Evolutionary conservation across 2,888 invertebrate genomes (phyloP).

Genomic region (Chelonus formosanus): DNA sequence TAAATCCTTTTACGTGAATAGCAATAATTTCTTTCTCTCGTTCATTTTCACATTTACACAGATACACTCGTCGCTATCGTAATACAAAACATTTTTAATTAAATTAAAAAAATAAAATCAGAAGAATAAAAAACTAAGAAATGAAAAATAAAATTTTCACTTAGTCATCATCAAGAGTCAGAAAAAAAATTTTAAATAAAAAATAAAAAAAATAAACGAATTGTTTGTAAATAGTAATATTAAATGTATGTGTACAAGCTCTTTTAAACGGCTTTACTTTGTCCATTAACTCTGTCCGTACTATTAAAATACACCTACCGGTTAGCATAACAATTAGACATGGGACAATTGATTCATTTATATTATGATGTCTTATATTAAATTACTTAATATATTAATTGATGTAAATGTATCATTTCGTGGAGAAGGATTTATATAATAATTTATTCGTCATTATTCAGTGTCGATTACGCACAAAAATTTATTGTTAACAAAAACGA

Average conservation of each 20-base stretch:
- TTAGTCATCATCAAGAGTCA: not conserved
- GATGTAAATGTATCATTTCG: not conserved
- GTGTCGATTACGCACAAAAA: slow-evolving; percentile 28
- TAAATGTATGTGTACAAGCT: slow-evolving; percentile 32
- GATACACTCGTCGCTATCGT: too few relatives aligned
- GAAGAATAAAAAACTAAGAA: not conserved
- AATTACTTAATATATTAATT: not conserved
- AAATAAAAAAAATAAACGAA: slow-evolving; percentile 5
- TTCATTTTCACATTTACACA: not conserved
- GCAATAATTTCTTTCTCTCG: slow-evolving; percentile 43
- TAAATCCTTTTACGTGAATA: slow-evolving; percentile 43
- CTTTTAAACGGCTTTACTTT: slow-evolving; percentile 43
- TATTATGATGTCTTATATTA: slow-evolving; percentile 13
- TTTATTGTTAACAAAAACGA: slow-evolving; percentile 7
- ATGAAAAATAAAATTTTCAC: not conserved
- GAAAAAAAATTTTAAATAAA: not conserved
- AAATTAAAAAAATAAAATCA: not conserved
- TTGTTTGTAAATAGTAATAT: slow-evolving; percentile 23
- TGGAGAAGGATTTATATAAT: not conserved
- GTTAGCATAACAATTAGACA: slow-evolving; percentile 26
- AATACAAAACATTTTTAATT: too few relatives aligned
- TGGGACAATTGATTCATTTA: slow-evolving; percentile 29
- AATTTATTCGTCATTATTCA: not conserved
- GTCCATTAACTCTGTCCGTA: slow-evolving; percentile 46
- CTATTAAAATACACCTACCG: slow-evolving; percentile 40